These are phyloP conservation scores for Chaenogobius annularis DNA, from an alignment of 2,113 vertebrate species.

Conservation along the genomic window DNA sequence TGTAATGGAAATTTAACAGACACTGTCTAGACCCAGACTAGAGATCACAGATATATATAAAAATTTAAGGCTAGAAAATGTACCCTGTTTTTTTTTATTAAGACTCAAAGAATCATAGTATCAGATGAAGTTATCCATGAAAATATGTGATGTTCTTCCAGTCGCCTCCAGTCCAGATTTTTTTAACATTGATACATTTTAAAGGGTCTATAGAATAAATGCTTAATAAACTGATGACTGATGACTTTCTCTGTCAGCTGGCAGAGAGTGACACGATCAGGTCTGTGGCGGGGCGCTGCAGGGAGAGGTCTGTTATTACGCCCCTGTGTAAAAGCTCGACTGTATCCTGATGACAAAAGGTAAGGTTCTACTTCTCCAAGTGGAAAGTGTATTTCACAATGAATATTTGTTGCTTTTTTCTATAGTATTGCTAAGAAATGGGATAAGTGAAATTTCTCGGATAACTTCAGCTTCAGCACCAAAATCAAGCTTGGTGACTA, in stretches of 20 bases:
- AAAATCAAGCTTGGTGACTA: slow-evolving; percentile 98
- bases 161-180: no score
- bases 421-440: slow-evolving; percentile 94
- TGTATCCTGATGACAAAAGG: slow-evolving; percentile 95
- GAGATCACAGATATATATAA: no score
- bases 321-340: slow-evolving; percentile 95
- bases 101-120: no score
- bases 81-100: no score
- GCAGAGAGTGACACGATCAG: slow-evolving; percentile 92
- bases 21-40: no score
- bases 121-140: no score
- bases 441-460: slow-evolving; percentile 95
- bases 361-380: slow-evolving; percentile 43
- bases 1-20: no score
- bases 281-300: slow-evolving; percentile 86
- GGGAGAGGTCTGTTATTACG: slow-evolving; percentile 91
- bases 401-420: slow-evolving; percentile 43
- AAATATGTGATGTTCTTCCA: no score
- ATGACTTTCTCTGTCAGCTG: slow-evolving; percentile 77
- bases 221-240: background rate
- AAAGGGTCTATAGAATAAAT: no score
- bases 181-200: no score
- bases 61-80: no score
- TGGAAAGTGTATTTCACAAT: background rate
- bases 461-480: slow-evolving; percentile 98